Percentiles rank a stretch among this genome's conserved stretches.
phyloP scores from a whole-genome alignment of 2,797 vertebrate genomes.

The Pangasius krempfi region DNA sequence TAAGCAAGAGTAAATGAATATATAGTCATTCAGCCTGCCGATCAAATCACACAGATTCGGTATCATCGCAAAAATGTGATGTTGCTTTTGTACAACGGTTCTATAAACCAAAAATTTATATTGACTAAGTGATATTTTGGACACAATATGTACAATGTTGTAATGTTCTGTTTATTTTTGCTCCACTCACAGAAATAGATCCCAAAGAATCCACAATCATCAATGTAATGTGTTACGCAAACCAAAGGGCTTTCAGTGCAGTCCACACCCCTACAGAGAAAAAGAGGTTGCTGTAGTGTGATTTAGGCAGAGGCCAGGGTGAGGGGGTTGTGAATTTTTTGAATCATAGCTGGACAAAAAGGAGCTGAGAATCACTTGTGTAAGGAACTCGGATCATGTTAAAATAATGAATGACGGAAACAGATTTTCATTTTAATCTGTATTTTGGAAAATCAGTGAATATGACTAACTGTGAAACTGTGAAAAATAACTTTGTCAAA shows the following conservation, averaged over 20 bases:
- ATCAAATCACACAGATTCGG: not conserved
- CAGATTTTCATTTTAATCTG: not conserved
- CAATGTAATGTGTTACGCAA: no score
- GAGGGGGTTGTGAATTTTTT: not conserved
- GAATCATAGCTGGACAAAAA: no score
- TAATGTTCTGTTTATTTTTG: not conserved
- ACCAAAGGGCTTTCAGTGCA: not conserved
- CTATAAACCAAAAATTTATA: not conserved
- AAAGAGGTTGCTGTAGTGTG: not conserved
- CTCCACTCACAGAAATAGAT: not conserved
- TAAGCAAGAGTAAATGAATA: not conserved
- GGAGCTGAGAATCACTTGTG: not conserved
- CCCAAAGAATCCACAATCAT: not conserved
- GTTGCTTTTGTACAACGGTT: not conserved
- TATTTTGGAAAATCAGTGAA: not conserved
- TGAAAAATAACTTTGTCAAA: not conserved
- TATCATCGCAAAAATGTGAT: not conserved
- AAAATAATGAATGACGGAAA: not conserved
- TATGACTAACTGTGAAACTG: not conserved
- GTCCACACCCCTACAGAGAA: not conserved
- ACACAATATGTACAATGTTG: not conserved
- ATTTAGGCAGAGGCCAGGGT: not conserved
- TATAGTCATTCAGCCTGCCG: not conserved
- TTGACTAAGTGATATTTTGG: not conserved
- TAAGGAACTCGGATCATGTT: not conserved